phyloP scores from a whole-genome alignment of 2,888 invertebrate genomes.

The Augochlorella aurata region DNA sequence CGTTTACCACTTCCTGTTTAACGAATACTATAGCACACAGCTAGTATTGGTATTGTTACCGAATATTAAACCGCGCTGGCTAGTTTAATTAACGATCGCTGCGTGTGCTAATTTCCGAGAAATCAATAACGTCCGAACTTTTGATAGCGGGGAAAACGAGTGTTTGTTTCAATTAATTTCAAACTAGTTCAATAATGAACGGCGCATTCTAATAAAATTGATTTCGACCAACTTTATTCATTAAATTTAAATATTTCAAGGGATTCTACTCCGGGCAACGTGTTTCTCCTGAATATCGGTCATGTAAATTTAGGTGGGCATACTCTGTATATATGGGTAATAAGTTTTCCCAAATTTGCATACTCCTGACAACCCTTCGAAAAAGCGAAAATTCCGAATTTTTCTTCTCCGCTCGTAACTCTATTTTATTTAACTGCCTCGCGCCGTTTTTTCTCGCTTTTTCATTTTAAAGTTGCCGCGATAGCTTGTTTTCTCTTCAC shows the following conservation, averaged over 20 bases:
- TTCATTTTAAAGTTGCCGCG: background rate
- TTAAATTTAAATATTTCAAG: background rate
- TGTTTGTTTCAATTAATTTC: background rate
- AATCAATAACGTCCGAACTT: background rate
- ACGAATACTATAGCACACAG: too few relatives aligned
- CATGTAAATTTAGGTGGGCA: background rate
- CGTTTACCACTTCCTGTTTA: too few relatives aligned
- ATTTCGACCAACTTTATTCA: background rate
- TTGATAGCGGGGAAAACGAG: background rate
- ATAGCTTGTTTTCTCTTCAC: background rate
- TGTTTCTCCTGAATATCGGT: background rate
- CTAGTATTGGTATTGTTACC: too few relatives aligned
- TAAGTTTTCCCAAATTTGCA: background rate
- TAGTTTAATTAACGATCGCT: too few relatives aligned
- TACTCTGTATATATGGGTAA: background rate
- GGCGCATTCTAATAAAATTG: background rate
- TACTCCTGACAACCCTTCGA: background rate
- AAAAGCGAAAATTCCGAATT: background rate
- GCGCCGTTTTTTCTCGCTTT: background rate
- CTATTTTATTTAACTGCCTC: background rate
- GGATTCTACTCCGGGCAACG: background rate
- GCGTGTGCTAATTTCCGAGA: too few relatives aligned
- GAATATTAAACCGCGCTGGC: too few relatives aligned
- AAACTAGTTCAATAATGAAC: background rate
- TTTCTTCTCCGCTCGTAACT: background rate